phyloP scores from a whole-genome alignment of 2,113 vertebrate species.

The mouse (Mus musculus) region DNA sequence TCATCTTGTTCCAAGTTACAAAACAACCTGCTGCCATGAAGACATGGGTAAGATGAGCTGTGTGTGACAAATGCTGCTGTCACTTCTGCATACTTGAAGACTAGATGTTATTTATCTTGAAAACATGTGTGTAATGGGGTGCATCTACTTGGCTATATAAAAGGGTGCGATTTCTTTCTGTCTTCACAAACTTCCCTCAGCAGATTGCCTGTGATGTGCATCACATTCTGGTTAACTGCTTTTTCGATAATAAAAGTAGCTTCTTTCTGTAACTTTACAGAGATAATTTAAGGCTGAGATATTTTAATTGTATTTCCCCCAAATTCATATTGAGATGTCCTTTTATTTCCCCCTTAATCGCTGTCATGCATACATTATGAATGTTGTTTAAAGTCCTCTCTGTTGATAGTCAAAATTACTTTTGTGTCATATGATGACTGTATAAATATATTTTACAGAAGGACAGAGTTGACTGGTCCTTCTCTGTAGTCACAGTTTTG shows the following conservation, averaged over 20 bases:
- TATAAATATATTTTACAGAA: background rate
- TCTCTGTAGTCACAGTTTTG: background rate
- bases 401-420: background rate
- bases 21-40: background rate
- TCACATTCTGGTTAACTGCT: background rate
- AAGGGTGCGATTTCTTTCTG: slow-evolving; percentile 7
- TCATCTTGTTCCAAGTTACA: background rate
- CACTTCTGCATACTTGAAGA: background rate
- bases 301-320: background rate
- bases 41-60: background rate
- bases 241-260: background rate
- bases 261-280: background rate
- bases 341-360: background rate
- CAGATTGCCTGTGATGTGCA: background rate
- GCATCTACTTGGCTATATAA: background rate
- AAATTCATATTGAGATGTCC: background rate
- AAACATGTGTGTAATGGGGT: background rate
- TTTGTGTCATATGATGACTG: background rate
- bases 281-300: background rate
- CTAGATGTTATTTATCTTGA: slow-evolving; percentile 52
- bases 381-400: background rate
- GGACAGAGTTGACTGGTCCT: background rate
- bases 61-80: background rate
- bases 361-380: background rate
- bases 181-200: background rate